These are phyloP conservation scores for Tipula vernalis DNA, from an alignment of 2,888 invertebrate genomes.

Conservation along the genomic window DNA sequence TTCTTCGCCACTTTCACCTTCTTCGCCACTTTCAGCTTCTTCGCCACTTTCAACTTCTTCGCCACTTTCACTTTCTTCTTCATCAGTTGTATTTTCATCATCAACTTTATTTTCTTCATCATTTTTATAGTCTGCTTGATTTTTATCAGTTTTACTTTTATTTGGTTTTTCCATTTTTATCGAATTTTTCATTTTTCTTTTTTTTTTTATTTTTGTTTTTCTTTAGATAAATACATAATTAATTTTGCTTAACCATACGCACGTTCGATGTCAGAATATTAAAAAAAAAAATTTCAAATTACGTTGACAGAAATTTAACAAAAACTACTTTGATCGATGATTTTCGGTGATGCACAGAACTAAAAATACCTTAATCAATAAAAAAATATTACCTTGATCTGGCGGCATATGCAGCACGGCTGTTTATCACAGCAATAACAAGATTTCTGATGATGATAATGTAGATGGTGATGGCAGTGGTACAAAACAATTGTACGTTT, in stretches of 20 bases:
- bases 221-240: neutral
- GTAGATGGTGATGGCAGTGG: neutral
- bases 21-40: too few relatives aligned
- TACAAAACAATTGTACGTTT: neutral
- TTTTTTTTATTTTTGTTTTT: neutral
- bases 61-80: too few relatives aligned
- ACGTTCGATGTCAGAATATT: neutral
- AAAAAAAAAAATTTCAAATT: neutral
- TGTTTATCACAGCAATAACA: neutral
- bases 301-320: neutral
- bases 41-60: too few relatives aligned
- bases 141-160: neutral
- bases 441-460: neutral
- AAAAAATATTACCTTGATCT: neutral
- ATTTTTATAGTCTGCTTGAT: too few relatives aligned
- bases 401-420: neutral
- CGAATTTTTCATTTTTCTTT: too few relatives aligned
- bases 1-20: too few relatives aligned
- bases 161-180: neutral
- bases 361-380: neutral
- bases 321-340: neutral
- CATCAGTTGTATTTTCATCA: too few relatives aligned
- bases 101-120: too few relatives aligned
- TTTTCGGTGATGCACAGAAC: too few relatives aligned
- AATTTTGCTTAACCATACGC: neutral